phyloP scores from a whole-genome alignment of 2,797 vertebrate species.

The Nasua narica region DNA sequence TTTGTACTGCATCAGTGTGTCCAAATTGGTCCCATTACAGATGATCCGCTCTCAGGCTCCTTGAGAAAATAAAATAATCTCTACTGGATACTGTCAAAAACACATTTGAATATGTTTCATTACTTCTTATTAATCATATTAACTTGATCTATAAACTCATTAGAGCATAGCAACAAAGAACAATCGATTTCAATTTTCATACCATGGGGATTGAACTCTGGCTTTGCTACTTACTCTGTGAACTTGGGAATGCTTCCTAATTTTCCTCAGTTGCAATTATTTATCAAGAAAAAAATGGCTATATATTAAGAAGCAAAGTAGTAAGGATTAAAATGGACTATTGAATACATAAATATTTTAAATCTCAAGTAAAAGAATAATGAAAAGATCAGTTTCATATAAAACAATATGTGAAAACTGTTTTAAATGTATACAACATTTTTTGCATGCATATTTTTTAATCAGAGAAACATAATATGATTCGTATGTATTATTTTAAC shows the following conservation, averaged over 20 bases:
- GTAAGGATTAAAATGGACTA: background rate
- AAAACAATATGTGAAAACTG: background rate
- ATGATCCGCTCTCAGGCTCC: background rate
- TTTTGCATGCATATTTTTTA: background rate
- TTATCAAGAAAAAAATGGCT: background rate
- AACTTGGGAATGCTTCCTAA: background rate
- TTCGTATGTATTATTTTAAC: background rate
- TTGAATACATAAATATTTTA: background rate
- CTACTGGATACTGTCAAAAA: background rate
- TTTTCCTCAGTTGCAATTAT: background rate
- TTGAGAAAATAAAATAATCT: background rate
- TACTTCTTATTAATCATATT: background rate
- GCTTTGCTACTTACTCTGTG: background rate
- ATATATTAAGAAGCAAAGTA: background rate
- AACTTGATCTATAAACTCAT: background rate
- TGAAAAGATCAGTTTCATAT: background rate
- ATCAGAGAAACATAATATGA: background rate
- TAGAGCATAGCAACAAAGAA: background rate
- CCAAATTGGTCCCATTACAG: background rate
- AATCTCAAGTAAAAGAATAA: background rate
- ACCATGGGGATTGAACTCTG: background rate
- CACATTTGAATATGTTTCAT: background rate
- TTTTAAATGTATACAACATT: background rate
- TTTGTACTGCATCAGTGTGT: background rate
- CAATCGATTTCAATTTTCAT: background rate